Evolutionary conservation across 2,113 vertebrate species (phyloP).

Genomic region (Probosciger aterrimus): DNA sequence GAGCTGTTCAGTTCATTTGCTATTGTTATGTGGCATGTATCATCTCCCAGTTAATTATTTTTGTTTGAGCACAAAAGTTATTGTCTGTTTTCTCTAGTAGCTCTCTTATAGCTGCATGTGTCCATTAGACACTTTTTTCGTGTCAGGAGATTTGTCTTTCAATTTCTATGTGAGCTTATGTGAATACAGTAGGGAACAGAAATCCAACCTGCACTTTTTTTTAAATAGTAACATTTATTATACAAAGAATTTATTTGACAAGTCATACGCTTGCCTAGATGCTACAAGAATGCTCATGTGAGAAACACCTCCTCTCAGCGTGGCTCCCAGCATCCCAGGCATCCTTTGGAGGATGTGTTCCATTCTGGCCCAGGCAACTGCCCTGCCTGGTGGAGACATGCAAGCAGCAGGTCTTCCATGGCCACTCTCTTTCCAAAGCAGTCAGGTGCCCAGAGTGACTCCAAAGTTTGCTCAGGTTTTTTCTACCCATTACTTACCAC

Average conservation of each 20-base stretch:
- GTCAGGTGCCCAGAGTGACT: background rate
- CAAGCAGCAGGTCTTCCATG: background rate
- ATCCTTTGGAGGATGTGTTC: background rate
- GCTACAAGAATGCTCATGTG: background rate
- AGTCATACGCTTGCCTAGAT: background rate
- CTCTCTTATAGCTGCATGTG: background rate
- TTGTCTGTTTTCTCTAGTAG: background rate
- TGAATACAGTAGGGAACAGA: background rate
- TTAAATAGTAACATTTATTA: background rate
- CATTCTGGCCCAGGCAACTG: background rate
- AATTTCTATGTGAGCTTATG: background rate
- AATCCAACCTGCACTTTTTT: background rate
- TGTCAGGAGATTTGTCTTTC: background rate
- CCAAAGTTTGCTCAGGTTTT: background rate
- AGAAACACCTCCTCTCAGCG: background rate
- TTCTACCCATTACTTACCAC: background rate
- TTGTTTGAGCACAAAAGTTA: conserved; percentile 44
- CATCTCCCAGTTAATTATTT: conserved; percentile 47
- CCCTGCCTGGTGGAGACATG: background rate
- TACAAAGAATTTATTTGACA: background rate
- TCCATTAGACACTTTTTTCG: background rate
- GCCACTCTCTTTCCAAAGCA: background rate
- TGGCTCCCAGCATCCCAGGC: background rate
- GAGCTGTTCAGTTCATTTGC: conserved; percentile 56
- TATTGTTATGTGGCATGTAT: conserved; percentile 17